Conservation (phyloP, 2,113 vertebrate genomes). For the Neomonachus schauinslandi region DNA sequence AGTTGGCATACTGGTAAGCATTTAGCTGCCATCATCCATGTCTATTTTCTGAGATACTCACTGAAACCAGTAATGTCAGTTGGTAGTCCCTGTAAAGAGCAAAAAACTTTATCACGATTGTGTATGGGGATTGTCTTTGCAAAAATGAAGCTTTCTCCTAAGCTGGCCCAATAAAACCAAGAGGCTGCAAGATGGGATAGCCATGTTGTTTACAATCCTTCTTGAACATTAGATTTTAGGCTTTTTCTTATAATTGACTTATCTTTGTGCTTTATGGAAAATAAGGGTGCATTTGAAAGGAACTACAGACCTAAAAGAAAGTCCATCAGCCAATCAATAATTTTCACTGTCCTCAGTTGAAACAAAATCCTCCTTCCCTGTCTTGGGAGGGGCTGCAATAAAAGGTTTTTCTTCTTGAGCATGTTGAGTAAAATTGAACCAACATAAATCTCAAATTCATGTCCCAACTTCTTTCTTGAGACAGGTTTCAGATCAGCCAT, state of each 20-base stretch:
- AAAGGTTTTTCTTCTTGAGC: not conserved
- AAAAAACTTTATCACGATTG: not conserved
- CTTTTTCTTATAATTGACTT: constrained; percentile 8
- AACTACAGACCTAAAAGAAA: not conserved
- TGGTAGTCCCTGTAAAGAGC: not conserved
- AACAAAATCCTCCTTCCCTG: not conserved
- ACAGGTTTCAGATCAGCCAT: not conserved
- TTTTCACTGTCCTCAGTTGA: constrained; percentile 15
- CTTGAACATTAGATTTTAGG: not conserved
- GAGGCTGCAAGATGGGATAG: not conserved
- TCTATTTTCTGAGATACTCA: not conserved
- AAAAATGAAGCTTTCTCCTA: constrained; percentile 26
- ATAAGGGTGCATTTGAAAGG: constrained; percentile 55
- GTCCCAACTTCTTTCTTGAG: not conserved
- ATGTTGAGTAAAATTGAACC: not conserved
- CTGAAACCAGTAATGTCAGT: not conserved
- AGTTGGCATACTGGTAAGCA: not conserved
- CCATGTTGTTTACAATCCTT: not conserved
- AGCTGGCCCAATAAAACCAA: constrained; percentile 1
- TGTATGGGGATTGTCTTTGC: not conserved
- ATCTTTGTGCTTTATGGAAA: constrained; percentile 48
- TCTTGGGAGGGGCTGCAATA: not conserved
- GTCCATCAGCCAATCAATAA: constrained; percentile 2
- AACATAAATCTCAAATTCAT: not conserved
- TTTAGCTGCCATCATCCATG: not conserved